A percentile compares a stretch with the other conserved stretches of the same genome.
Conservation (phyloP, 2,797 vertebrate genomes). For the Parauchenoglanis punctatus region DNA sequence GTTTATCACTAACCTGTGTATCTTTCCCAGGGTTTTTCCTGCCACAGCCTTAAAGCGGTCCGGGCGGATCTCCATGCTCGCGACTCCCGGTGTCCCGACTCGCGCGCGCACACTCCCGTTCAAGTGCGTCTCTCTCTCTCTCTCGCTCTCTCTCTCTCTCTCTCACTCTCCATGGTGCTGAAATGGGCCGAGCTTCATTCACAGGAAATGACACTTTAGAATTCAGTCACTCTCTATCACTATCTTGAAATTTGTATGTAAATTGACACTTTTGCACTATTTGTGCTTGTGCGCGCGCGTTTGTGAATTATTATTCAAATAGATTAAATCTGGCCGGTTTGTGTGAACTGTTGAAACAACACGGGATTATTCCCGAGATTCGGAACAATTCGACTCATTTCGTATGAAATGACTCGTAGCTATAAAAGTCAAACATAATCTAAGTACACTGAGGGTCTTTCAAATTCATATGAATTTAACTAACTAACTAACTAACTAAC, state of each 20-base stretch:
- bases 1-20: constrained; percentile 74
- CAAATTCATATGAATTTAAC: no score
- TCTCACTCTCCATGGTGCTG: constrained; percentile 15
- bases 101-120: constrained; percentile 11
- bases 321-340: neutral
- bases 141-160: constrained; percentile 58
- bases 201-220: constrained; percentile 2
- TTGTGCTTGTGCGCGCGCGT: neutral
- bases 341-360: neutral
- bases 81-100: constrained; percentile 74
- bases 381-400: neutral
- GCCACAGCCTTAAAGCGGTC: constrained; percentile 80
- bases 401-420: neutral
- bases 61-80: constrained; percentile 82
- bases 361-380: neutral
- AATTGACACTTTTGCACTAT: no score
- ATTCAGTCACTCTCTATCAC: neutral
- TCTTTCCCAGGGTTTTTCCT: constrained; percentile 79
- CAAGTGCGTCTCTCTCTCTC: constrained; percentile 35
- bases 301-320: neutral
- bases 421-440: neutral
- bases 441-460: neutral
- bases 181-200: constrained; percentile 8
- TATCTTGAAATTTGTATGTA: neutral
- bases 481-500: no score